Base-by-base conservation (phyloP, 2,797 vertebrate genomes). In the Pelochelys cantorii region DNA sequence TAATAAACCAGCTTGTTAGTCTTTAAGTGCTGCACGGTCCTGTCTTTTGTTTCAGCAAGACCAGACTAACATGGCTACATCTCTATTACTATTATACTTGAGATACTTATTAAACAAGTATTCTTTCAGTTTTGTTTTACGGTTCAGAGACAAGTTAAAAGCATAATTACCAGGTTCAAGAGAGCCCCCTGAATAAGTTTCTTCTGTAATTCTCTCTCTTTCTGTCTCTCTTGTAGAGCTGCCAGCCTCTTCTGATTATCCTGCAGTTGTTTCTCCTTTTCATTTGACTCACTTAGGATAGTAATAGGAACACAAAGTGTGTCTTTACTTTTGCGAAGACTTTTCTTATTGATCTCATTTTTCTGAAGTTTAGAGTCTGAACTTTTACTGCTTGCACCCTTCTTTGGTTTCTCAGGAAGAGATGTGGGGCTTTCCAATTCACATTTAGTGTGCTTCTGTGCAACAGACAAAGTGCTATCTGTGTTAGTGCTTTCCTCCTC, bases 241-340 rank as follows among this genome's bases (percentile, higher is more conserved):
- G 99, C 98, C 85, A 99, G 97, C 31, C 99, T 98, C 94, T 98
- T 99, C 95, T 97, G 81, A 93, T 99, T 99, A 96, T 99, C 99
- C 97, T 98, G 98, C 87, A 97, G 97, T 84, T 98, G 98, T 23
- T 97, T 98, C 62, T 94, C 84, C 60, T 57, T 52, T 79, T 83
- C 29, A 48, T 34, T 34, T 20, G 74, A 22, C 17, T 90, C 83
- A 34, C 82, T 68, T 3, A 89, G 83, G 34, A n/a, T 25, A 75
- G 48, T 10, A 89, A 42, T 7, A 93, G 0, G 18, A 93, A 42
- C 56, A 48, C 59, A 82, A 79, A 74, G 34, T 18, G 92, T n/a
- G 22, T 60, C n/a, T 81, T 89, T 84, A 22, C 52, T 86, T 85
- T 94, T 84, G 54, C 20, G 5, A 71, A 68, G 29, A 5, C 15